Conservation (phyloP, 2,797 vertebrate species). For the Mormyrops boulengeri region DNA sequence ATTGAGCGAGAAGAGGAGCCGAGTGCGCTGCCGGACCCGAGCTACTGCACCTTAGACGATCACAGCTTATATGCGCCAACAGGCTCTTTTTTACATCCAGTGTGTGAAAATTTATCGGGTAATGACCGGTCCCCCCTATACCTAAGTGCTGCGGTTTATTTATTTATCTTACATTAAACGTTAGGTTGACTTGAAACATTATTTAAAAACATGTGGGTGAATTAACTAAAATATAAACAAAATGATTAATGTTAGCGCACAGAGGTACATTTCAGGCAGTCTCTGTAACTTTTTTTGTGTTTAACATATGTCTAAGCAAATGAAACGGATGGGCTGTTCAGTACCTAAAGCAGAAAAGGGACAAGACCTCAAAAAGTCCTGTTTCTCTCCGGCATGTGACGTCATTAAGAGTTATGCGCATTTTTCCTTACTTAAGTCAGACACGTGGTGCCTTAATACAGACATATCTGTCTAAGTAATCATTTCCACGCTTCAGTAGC, state of each 20-base stretch:
- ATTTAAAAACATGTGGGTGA: not conserved
- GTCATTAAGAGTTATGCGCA: constrained; percentile 14
- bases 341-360: not conserved
- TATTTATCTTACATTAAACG: not conserved
- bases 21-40: constrained; percentile 18
- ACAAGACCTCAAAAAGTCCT: not conserved
- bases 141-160: not conserved
- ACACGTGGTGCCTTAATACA: constrained; percentile 3
- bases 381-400: not conserved
- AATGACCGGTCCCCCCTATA: not conserved
- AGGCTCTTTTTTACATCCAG: not conserved
- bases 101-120: constrained; percentile 14
- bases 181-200: not conserved
- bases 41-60: constrained; percentile 23
- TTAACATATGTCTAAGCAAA: not conserved
- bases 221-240: not conserved
- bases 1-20: constrained; percentile 36
- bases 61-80: not conserved
- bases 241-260: not conserved
- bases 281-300: not conserved
- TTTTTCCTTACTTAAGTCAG: not conserved
- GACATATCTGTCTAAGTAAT: constrained; percentile 7
- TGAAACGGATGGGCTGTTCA: not conserved
- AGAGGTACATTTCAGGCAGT: not conserved
- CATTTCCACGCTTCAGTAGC: constrained; percentile 4